Base-by-base conservation (phyloP, 2,113 vertebrate species). In the Gobiocypris rarus region DNA sequence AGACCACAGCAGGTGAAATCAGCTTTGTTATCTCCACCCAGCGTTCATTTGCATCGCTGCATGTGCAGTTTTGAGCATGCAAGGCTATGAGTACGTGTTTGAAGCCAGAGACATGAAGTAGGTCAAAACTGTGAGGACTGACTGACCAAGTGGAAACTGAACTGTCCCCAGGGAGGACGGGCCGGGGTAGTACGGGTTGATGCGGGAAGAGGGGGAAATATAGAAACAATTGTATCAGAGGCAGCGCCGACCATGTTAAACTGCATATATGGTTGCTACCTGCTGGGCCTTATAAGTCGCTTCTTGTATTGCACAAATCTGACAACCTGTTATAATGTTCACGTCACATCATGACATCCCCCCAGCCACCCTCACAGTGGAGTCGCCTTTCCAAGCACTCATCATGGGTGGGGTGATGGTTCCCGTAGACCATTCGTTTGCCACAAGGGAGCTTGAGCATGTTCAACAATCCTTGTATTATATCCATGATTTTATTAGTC, bases 111-210 rank as follows among this genome's bases (percentile, higher is more conserved):
- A 65, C 74, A 65, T 88, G 86, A 89, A 88, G 63, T 88, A 85
- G 86, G 84, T 91, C 88, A 87, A 81, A 75, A 71, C 63, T 81
- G 77, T 81, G 81, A 84, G 86, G 56, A 83, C 83, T 85, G 84
- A 81, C 85, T 85, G 82, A 84, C 88, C 85, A 86, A 83, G 88
- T 86, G 87, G 86, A 87, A 89, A 83, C 77, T 76, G 81, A 86
- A 86, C 78, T 81, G 81, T 63, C 77, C 81, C 74, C 38, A 26
- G 75, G 85, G 87, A 65, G 69, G 63, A 48, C 13, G 9, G 69
- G 70, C 63, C 19, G 9, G 58, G 31, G 48, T 28, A 75, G 69
- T 70, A 82, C 76, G 74, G 54, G 63, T 80, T 67, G 52, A 31
- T 0, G 43, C 9, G 26, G 69, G 28, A 50, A 31, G 50, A 83